phyloP scores from a whole-genome alignment of 2,888 invertebrate species.

The Agrotis segetum region DNA sequence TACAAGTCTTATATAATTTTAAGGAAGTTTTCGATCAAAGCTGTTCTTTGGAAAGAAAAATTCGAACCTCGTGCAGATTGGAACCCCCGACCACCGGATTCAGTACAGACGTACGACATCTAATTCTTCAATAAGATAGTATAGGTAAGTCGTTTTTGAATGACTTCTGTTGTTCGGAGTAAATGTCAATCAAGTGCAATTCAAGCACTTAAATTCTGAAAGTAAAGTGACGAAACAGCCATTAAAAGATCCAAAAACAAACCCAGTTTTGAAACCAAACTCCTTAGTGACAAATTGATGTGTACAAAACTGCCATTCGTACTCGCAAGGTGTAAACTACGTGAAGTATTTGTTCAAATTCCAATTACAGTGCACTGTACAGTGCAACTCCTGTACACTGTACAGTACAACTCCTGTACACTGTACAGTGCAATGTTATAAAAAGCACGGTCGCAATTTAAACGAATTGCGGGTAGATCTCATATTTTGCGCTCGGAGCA shows the following conservation, averaged over 20 bases:
- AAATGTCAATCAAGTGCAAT: conserved; percentile 1
- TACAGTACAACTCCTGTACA: conserved; percentile 60
- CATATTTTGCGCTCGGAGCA: conserved; percentile 82
- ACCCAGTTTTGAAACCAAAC: neutral
- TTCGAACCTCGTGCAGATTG: no score
- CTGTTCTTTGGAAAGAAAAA: no score
- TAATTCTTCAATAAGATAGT: no score
- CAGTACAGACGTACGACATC: no score
- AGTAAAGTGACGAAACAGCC: neutral
- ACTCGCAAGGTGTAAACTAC: conserved; percentile 42
- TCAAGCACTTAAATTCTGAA: no score
- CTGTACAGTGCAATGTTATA: conserved; percentile 80
- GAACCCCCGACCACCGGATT: no score
- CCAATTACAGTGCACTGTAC: conserved; percentile 60
- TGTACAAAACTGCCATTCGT: conserved; percentile 16
- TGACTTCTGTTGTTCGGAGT: neutral
- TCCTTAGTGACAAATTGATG: conserved; percentile 2
- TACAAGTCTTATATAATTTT: no score
- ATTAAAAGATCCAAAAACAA: conserved; percentile 3
- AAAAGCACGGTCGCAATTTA: conserved; percentile 86
- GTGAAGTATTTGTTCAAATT: conserved; percentile 61
- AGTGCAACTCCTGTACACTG: conserved; percentile 31
- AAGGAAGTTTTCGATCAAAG: no score
- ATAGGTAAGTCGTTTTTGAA: neutral
- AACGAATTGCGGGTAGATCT: conserved; percentile 86